A percentile compares a stretch with the other conserved stretches of the same genome.
Evolutionary conservation across 2,797 vertebrate species (phyloP).

Genomic region (Acanthiza pusilla): DNA sequence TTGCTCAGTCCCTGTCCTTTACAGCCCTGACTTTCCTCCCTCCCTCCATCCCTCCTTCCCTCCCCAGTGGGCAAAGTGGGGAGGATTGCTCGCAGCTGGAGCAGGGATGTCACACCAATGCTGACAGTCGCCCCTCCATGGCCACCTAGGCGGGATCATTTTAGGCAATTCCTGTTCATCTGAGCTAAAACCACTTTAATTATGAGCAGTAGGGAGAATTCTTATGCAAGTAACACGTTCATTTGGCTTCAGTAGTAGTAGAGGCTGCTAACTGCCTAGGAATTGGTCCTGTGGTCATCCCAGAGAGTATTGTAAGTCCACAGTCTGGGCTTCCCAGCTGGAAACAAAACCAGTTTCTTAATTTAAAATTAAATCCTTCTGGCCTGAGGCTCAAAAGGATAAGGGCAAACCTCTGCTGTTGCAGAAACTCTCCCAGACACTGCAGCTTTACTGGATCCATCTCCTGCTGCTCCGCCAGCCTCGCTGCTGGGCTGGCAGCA

Average conservation of each 20-base stretch:
- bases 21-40: neutral
- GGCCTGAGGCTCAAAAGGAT: neutral
- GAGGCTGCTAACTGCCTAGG: neutral
- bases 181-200: neutral
- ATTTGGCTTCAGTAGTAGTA: neutral
- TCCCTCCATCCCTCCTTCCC: neutral
- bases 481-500: neutral
- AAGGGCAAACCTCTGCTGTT: neutral
- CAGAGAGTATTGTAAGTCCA: neutral
- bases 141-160: neutral
- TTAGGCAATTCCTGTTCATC: neutral
- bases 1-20: neutral
- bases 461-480: neutral
- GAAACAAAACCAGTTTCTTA: neutral
- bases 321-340: neutral
- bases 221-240: neutral
- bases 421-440: neutral
- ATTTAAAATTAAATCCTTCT: neutral
- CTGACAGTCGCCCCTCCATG: neutral
- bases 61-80: fast-evolving
- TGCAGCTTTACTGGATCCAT: fast-evolving
- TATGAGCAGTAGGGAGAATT: neutral
- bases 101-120: neutral
- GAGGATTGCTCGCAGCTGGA: fast-evolving
- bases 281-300: neutral